A percentile compares a stretch with the other conserved stretches of the same genome.
These are phyloP conservation scores for Caenorhabditis briggsae DNA, from an alignment of 1,140 invertebrate species.

Conservation along the genomic window DNA sequence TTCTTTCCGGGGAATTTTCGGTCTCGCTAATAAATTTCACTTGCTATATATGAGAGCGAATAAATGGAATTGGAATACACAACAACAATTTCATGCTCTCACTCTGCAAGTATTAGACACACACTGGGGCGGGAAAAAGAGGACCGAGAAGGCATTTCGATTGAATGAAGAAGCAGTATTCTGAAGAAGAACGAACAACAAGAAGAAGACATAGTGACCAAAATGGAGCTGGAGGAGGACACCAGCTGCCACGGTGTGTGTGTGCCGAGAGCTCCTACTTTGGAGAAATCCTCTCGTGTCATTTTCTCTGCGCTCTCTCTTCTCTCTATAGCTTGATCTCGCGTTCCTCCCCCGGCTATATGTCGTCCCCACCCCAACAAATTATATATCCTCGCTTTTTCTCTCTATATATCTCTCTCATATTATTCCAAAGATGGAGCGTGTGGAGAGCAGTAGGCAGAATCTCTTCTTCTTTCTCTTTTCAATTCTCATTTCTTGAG, in stretches of 20 bases:
- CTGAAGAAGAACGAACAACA: not conserved
- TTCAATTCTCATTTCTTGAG: conserved; percentile 43
- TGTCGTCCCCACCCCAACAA: conserved; percentile 14
- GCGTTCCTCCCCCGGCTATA: not conserved
- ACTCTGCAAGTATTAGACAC: conserved; percentile 7
- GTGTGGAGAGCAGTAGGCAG: too few relatives aligned
- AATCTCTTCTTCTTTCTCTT: not conserved
- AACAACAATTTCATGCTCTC: conserved; percentile 41
- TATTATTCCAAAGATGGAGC: too few relatives aligned
- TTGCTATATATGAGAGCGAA: too few relatives aligned
- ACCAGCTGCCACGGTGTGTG: conserved; percentile 17
- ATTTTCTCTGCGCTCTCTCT: conserved; percentile 1
- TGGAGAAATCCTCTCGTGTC: conserved; percentile 2
- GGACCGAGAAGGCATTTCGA: not conserved
- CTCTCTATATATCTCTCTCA: not conserved
- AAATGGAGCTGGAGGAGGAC: conserved; percentile 19
- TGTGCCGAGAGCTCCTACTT: not conserved
- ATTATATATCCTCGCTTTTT: conserved; percentile 24
- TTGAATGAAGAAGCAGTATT: not conserved
- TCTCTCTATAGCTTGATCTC: not conserved
- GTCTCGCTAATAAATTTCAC: not conserved
- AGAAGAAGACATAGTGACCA: conserved; percentile 41
- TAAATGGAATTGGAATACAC: not conserved
- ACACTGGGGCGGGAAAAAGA: not conserved
- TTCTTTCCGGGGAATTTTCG: not conserved